These are phyloP conservation scores for Phycodurus eques DNA, from an alignment of 2,113 vertebrate species.

Conservation along the genomic window DNA sequence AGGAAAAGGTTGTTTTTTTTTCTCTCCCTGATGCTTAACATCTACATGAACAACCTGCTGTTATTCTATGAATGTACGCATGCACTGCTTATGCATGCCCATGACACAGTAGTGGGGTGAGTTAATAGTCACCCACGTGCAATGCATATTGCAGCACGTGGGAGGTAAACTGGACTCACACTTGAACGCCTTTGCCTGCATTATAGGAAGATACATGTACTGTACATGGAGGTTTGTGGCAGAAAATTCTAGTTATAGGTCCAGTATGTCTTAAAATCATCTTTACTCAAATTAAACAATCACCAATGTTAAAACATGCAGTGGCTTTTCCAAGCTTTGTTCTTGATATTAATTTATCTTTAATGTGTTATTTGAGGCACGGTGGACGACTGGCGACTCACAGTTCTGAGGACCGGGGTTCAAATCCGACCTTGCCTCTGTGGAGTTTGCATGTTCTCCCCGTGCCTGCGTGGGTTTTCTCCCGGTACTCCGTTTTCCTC, in stretches of 20 bases:
- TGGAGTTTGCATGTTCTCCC: no score
- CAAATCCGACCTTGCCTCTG: no score
- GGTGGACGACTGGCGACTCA: no score
- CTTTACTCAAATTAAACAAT: background rate
- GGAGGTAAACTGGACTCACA: conserved; percentile 61
- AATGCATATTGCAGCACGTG: conserved; percentile 53
- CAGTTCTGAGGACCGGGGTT: no score
- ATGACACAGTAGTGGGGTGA: conserved; percentile 41
- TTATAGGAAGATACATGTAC: conserved; percentile 13
- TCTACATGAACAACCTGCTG: background rate
- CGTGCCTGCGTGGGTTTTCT: no score
- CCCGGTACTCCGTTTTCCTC: no score
- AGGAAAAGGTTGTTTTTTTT: background rate
- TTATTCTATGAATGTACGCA: conserved; percentile 27
- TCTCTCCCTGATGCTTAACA: background rate
- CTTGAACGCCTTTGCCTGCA: conserved; percentile 27
- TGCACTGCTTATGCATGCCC: background rate
- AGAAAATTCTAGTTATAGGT: background rate
- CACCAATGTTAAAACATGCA: no score
- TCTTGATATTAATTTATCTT: no score
- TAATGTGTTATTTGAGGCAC: no score
- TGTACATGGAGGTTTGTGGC: background rate
- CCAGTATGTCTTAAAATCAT: background rate
- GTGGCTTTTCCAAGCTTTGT: no score
- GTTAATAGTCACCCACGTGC: conserved; percentile 58